Evolutionary conservation across 1,140 invertebrate genomes (phyloP).

Genomic region (Lepidurus apus): DNA sequence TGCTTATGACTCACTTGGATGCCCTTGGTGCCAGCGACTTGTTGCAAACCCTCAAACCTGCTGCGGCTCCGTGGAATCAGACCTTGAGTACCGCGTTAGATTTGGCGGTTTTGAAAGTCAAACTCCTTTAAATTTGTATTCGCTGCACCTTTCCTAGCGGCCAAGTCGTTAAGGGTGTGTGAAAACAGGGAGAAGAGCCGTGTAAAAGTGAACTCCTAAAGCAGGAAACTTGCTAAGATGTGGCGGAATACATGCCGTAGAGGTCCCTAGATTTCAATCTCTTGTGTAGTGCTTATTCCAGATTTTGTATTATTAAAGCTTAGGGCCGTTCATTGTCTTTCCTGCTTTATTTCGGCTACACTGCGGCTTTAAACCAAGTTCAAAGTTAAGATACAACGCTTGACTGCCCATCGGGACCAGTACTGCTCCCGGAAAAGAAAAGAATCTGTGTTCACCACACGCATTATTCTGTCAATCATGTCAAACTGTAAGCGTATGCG

Average conservation of each 20-base stretch:
- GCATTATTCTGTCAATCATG: background rate
- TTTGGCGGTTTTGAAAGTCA: conserved; percentile 9
- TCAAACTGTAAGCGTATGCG: background rate
- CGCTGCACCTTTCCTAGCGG: background rate
- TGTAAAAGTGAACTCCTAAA: background rate
- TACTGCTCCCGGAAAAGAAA: background rate
- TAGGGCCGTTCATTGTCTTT: background rate
- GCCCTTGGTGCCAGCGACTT: conserved; percentile 1
- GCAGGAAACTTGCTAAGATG: background rate
- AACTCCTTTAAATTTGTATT: background rate
- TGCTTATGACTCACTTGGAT: conserved; percentile 5
- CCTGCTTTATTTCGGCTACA: background rate
- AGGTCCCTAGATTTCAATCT: background rate
- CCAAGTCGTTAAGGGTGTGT: background rate
- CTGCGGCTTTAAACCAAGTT: background rate
- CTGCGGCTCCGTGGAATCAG: background rate
- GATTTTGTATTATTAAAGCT: conserved; percentile 16
- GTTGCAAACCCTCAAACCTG: background rate
- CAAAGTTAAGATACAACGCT: conserved; percentile 11
- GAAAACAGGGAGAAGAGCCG: background rate
- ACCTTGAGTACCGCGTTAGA: background rate
- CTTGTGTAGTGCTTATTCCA: background rate
- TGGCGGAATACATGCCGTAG: background rate
- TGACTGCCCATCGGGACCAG: background rate
- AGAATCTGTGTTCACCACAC: background rate